Percentiles rank a stretch among this genome's conserved stretches.
phyloP scores from a whole-genome alignment of 2,797 vertebrate genomes.

The Megaceryle alcyon region DNA sequence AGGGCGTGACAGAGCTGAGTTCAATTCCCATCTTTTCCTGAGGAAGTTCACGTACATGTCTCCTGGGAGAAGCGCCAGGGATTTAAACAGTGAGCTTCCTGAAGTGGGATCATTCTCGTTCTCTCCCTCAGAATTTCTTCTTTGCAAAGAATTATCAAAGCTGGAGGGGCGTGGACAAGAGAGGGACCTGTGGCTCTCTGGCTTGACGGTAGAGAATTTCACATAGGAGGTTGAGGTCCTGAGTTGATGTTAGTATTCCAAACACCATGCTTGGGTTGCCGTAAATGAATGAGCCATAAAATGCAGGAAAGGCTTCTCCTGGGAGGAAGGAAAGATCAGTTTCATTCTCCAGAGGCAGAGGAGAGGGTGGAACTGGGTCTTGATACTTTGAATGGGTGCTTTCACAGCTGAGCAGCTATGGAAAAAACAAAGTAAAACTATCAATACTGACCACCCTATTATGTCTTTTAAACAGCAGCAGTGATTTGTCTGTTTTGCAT shows the following conservation, averaged over 20 bases:
- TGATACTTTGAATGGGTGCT: neutral
- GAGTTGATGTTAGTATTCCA: neutral
- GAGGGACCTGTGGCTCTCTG: fast-evolving
- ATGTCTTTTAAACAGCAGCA: neutral
- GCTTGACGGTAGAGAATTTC: neutral
- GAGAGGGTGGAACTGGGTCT: neutral
- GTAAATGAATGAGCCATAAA: neutral
- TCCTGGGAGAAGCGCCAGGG: neutral
- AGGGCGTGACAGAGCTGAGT: neutral
- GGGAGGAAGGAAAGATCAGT: neutral
- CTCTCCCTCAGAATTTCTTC: neutral
- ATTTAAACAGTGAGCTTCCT: conserved; percentile 24
- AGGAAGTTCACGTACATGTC: neutral
- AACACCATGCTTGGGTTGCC: neutral
- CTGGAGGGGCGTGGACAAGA: neutral
- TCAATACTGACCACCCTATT: neutral
- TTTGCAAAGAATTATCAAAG: neutral
- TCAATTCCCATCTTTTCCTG: conserved; percentile 32
- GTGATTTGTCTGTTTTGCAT: neutral
- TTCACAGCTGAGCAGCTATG: neutral
- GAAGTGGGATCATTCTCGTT: neutral
- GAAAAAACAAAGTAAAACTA: neutral
- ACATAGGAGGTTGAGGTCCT: neutral
- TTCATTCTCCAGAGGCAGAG: neutral
- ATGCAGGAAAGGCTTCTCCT: neutral